Conservation (phyloP, 2,797 vertebrate species). For the Sebastes cheni region DNA sequence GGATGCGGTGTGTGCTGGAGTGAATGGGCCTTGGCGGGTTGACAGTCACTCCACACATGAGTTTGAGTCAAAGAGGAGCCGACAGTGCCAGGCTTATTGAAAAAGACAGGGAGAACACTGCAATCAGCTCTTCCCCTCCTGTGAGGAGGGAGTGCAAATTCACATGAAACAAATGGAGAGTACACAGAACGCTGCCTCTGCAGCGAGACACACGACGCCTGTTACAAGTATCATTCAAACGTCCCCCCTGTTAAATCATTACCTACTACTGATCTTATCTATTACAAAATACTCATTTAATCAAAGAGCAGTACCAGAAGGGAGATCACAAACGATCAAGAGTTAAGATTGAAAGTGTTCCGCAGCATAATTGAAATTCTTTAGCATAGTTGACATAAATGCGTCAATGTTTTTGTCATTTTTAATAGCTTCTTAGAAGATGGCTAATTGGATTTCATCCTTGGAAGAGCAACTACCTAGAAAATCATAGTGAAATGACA, state of each 20-base stretch:
- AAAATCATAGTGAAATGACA: background rate
- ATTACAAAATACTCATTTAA: background rate
- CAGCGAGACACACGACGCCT: constrained; percentile 10
- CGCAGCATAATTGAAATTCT: background rate
- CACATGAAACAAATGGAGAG: constrained; percentile 56
- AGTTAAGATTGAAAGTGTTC: background rate
- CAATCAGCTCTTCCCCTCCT: constrained; percentile 72
- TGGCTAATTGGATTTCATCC: constrained; percentile 10
- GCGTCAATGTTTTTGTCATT: background rate
- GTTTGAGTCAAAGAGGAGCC: constrained; percentile 66
- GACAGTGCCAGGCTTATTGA: constrained; percentile 67
- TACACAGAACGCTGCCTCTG: constrained; percentile 10
- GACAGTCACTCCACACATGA: constrained; percentile 70
- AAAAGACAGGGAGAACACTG: constrained; percentile 69
- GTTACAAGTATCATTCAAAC: constrained; percentile 22
- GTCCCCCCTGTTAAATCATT: background rate
- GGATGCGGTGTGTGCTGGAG: constrained; percentile 49
- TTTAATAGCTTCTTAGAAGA: constrained; percentile 1
- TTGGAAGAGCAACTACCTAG: background rate
- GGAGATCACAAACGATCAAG: background rate
- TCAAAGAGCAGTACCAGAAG: background rate
- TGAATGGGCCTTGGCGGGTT: constrained; percentile 62
- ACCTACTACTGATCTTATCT: background rate
- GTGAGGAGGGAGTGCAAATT: constrained; percentile 59
- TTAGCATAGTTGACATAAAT: background rate